Base-by-base conservation (phyloP, 1,140 invertebrate species). In the Diabrotica virgifera region DNA sequence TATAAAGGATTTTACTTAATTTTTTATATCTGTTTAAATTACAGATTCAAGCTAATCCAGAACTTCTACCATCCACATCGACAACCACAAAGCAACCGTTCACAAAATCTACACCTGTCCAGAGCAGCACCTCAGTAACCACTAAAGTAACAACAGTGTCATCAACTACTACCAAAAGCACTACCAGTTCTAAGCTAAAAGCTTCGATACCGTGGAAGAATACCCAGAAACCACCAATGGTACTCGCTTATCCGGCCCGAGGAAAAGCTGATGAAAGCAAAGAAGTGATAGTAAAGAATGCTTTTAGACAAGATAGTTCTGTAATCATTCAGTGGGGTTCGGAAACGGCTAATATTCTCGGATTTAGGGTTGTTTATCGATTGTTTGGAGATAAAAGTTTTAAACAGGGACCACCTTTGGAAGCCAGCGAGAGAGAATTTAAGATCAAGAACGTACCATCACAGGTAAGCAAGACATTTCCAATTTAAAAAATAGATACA, bases 291-390 rank as follows among this genome's bases (percentile, higher is more conserved):
- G 89, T 95, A 6, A 91, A 92, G 74, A 90, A 91, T 64, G 93
- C 92, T 0, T 89, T 91, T 70, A 78, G 93, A 65, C 90, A 93
- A 78, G 92, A 94, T 62, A 94, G 90, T 74, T 89, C 92, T 0
- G 90, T 96, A 0, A 90, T 94, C 52, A 93, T 96, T 59, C 90
- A 94, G 72, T 96, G 94, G 94, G 92, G 93, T 73, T 93, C 91
- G 3, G 89, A 93, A 70, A 88, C 89, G 0, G 83, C 87, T 0
- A 94, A 94, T 72, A 92, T 94, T 68, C 80, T 94, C 0, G 94
- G 93, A 10, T 95, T 95, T 74, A 83, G 93, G 58, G 92, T 96
- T 7, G 91, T 96, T 7, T 96, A 96, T 77, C 79, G 94, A 58
- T 80, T 95, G 9, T 96, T 97, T 74, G 94, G 94, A 0, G 93